Conservation (phyloP, 2,113 vertebrate genomes). For the Capreolus pygargus region DNA sequence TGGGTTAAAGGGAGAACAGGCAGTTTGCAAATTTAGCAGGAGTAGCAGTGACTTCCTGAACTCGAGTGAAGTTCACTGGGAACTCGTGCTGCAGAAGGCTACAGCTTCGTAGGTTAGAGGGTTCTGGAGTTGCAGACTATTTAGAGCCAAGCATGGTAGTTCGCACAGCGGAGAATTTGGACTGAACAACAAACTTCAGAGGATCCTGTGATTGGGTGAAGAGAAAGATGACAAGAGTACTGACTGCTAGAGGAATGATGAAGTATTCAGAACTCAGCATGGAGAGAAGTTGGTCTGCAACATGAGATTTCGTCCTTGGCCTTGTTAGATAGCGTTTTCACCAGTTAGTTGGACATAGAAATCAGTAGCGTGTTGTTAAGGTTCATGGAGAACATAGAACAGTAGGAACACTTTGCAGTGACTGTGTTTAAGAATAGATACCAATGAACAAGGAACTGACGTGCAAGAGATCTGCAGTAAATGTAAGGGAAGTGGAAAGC, state of each 20-base stretch:
- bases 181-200: not conserved
- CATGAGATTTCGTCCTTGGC: not conserved
- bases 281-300: not conserved
- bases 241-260: not conserved
- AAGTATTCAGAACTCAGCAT: not conserved
- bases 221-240: not conserved
- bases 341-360: not conserved
- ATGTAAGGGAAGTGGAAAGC: not conserved
- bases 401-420: not conserved
- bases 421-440: not conserved
- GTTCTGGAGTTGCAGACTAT: not conserved
- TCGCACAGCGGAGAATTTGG: not conserved
- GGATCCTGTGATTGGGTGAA: not conserved
- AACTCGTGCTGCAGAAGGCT: not conserved
- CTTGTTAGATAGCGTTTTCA: not conserved
- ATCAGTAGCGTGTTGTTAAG: not conserved
- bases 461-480: not conserved
- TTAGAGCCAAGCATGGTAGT: not conserved
- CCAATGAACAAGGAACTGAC: not conserved
- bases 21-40: not conserved
- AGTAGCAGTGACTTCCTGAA: not conserved
- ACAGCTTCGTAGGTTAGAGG: not conserved
- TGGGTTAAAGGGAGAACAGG: not conserved
- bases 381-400: not conserved
- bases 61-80: not conserved